Conservation (phyloP, 2,113 vertebrate genomes). For the Scortum barcoo region DNA sequence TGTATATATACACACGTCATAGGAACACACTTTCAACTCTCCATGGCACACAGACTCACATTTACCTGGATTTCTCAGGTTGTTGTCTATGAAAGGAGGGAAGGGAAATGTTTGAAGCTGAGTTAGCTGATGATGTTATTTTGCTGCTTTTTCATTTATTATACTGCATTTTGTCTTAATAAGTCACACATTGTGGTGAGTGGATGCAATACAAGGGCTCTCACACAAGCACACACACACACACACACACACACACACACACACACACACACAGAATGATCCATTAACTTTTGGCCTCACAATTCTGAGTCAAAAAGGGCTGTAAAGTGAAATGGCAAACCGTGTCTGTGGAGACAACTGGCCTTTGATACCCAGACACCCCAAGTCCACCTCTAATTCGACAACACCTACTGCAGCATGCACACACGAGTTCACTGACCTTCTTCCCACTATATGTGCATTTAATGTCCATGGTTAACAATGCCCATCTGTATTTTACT, state of each 20-base stretch:
- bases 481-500: neutral
- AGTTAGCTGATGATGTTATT: neutral
- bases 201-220: neutral
- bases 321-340: conserved; percentile 36
- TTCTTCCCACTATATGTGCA: neutral
- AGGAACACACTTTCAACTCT: conserved; percentile 26
- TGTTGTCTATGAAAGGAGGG: neutral
- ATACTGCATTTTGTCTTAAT: neutral
- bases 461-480: conserved; percentile 16
- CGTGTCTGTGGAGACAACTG: conserved; percentile 48
- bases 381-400: conserved; percentile 32
- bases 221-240: conserved; percentile 11
- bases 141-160: neutral
- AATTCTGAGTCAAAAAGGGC: conserved; percentile 67
- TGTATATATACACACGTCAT: neutral
- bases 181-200: neutral
- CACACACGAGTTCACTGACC: neutral
- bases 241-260: conserved; percentile 7
- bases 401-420: conserved; percentile 40
- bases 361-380: conserved; percentile 52
- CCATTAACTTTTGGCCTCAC: conserved; percentile 56
- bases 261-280: conserved; percentile 11
- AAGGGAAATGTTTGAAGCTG: neutral
- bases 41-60: neutral
- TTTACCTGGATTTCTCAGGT: conserved; percentile 11